Percentiles rank a stretch among this genome's conserved stretches.
Conservation (phyloP, 1,140 invertebrate species). For the Vanessa atalanta region DNA sequence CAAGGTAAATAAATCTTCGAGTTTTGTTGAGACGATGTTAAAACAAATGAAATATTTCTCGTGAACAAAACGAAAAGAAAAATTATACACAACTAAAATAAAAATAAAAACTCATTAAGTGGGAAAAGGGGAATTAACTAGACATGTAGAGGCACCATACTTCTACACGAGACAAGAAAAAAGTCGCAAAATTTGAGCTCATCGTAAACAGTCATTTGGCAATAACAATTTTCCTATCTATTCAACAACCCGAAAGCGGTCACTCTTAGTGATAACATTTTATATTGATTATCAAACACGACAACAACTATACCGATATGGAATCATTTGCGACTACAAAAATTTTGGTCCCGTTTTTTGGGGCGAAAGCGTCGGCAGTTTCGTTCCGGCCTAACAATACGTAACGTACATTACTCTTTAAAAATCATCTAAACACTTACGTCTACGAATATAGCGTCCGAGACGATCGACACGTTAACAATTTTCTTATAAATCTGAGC, state of each 20-base stretch:
- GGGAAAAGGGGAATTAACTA: conserved; percentile 40
- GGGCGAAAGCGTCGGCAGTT: conserved; percentile 50
- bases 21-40: conserved; percentile 62
- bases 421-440: conserved; percentile 62
- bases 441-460: conserved; percentile 50
- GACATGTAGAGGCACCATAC: conserved; percentile 46
- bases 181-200: conserved; percentile 61
- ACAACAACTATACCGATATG: conserved; percentile 58
- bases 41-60: conserved; percentile 55
- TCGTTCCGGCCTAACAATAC: conserved; percentile 38
- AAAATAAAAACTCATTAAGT: conserved; percentile 27
- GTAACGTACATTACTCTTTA: conserved; percentile 47
- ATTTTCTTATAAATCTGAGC: conserved; percentile 45
- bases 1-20: conserved; percentile 61
- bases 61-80: conserved; percentile 49
- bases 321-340: conserved; percentile 58
- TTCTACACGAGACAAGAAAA: conserved; percentile 44
- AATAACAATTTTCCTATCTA: conserved; percentile 66
- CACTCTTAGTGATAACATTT: conserved; percentile 68
- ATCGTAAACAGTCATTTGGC: conserved; percentile 43
- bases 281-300: conserved; percentile 55
- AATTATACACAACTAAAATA: conserved; percentile 53
- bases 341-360: conserved; percentile 69
- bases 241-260: conserved; percentile 65
- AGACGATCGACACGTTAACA: conserved; percentile 64